Conservation (phyloP, 1,140 invertebrate genomes). For the Diorhabda elongata region DNA sequence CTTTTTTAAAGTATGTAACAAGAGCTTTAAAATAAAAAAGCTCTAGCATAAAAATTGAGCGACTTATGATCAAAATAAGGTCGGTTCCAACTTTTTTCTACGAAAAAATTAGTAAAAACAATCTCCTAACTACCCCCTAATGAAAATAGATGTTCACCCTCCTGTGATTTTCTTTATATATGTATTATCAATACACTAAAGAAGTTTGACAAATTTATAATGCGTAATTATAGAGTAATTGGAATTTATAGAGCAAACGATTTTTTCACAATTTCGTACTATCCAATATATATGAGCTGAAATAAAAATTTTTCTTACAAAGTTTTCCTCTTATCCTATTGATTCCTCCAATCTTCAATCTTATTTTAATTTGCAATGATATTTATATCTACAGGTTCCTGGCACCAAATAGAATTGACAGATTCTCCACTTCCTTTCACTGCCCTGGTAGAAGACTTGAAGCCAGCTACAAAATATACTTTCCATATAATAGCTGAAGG, state of each 20-base stretch:
- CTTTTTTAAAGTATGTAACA: too few species aligned
- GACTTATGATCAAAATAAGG: too few species aligned
- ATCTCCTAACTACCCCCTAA: not conserved
- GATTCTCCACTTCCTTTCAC: conserved; percentile 58
- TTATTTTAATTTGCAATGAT: too few species aligned
- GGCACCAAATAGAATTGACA: conserved; percentile 63
- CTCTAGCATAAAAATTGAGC: too few species aligned
- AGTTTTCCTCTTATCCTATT: not conserved
- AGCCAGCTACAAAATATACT: conserved; percentile 72
- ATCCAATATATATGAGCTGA: not conserved
- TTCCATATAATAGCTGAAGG: conserved; percentile 74
- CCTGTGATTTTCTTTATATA: not conserved
- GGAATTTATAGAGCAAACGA: not conserved
- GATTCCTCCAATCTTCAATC: too few species aligned
- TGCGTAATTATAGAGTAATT: not conserved
- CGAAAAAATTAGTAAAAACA: not conserved
- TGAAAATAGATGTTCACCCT: not conserved
- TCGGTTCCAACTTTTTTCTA: not conserved
- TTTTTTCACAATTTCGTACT: not conserved
- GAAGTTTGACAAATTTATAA: not conserved
- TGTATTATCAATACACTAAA: not conserved
- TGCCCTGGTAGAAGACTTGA: conserved; percentile 64
- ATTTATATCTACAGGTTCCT: conserved; percentile 47
- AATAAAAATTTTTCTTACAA: not conserved
- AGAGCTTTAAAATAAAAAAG: too few species aligned